Conservation (phyloP, 2,113 vertebrate genomes). For the Rhea pennata region DNA sequence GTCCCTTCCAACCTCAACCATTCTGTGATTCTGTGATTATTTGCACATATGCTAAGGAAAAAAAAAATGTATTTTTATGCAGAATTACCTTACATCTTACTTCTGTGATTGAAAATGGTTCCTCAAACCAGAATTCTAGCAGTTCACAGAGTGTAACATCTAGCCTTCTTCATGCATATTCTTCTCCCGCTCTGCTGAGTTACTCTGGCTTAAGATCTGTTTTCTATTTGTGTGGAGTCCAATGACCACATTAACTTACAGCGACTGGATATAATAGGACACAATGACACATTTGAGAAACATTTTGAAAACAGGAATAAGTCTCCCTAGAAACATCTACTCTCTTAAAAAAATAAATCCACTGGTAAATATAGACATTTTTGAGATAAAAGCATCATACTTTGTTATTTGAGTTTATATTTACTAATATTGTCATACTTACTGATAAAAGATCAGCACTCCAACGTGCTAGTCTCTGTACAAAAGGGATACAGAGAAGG, state of each 20-base stretch:
- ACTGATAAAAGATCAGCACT: not conserved
- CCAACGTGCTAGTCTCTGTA: not conserved
- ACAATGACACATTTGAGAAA: not conserved
- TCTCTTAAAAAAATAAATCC: not conserved
- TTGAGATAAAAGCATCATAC: not conserved
- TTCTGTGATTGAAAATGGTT: not conserved
- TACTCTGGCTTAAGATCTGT: not conserved
- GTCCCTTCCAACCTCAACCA: no score
- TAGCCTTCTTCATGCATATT: not conserved
- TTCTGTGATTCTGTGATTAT: no score
- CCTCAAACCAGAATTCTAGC: not conserved
- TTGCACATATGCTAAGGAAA: not conserved
- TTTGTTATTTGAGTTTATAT: not conserved
- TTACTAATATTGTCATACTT: not conserved
- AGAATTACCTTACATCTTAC: not conserved
- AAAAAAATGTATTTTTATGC: not conserved
- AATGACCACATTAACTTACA: not conserved
- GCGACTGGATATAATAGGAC: not conserved
- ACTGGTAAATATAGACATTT: not conserved
- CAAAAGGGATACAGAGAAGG: not conserved
- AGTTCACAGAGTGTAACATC: fast-evolving
- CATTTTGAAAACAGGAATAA: not conserved
- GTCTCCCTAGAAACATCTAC: not conserved
- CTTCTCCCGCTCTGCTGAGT: not conserved
- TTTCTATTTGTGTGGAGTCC: not conserved